Percentiles rank a stretch among this genome's conserved stretches.
Evolutionary conservation across 2,113 vertebrate species (phyloP).

Genomic region (Nymphicus hollandicus): DNA sequence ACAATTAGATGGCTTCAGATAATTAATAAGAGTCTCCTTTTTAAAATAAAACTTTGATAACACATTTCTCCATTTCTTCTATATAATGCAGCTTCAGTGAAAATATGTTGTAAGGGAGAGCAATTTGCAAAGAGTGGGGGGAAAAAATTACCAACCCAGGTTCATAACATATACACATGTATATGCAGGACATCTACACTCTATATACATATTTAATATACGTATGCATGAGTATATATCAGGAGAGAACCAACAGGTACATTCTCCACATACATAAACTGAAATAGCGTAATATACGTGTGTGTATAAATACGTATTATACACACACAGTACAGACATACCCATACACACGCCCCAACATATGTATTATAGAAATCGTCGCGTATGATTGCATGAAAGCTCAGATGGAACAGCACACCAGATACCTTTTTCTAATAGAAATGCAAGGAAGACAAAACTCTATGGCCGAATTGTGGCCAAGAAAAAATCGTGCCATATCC

Average conservation of each 20-base stretch:
- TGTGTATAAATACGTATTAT: conserved; percentile 37
- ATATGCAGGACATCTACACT: conserved; percentile 74
- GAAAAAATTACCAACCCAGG: conserved; percentile 68
- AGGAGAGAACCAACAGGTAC: conserved; percentile 62
- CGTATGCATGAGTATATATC: conserved; percentile 68
- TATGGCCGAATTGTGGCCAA: conserved; percentile 40
- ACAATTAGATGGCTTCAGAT: conserved; percentile 69
- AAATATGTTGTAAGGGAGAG: conserved; percentile 67
- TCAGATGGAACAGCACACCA: conserved; percentile 63
- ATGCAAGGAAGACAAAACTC: conserved; percentile 64
- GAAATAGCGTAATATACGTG: conserved; percentile 57
- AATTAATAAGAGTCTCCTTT: conserved; percentile 66
- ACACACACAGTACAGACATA: conserved; percentile 23
- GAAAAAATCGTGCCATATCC: conserved; percentile 22
- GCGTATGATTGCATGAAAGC: conserved; percentile 65
- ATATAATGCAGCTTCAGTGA: conserved; percentile 68
- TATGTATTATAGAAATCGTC: conserved; percentile 24
- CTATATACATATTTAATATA: conserved; percentile 76
- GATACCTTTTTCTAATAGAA: conserved; percentile 60
- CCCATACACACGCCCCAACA: conserved; percentile 62
- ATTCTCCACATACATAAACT: conserved; percentile 59
- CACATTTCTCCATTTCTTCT: conserved; percentile 70
- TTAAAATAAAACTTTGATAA: conserved; percentile 75
- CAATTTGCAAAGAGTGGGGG: conserved; percentile 70
- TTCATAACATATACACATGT: conserved; percentile 75